Evolutionary conservation across 1,140 invertebrate species (phyloP), one percentile per base, ranked within the genome.

Genomic region (Drosophila subobscura): DNA sequence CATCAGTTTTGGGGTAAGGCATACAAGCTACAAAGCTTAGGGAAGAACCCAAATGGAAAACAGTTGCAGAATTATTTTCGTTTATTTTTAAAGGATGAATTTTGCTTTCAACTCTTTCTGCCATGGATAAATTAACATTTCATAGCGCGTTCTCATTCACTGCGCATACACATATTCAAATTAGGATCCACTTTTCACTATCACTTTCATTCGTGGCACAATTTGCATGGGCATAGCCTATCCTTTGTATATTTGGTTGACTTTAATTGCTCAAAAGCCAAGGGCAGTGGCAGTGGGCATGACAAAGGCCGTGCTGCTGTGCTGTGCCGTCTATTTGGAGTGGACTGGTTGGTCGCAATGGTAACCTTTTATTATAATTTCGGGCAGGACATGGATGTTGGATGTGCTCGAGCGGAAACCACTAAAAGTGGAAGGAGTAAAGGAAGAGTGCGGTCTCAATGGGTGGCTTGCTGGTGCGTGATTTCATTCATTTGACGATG

Each of bases 281-380:
- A 12, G 10, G 33, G 73, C 54, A 56, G 60, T 47, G 29, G 47
- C 58, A 52, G 64, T 29, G 54, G 33, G 8, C 33, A 37, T 37
- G 33, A 37, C 33, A 37, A 37, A 37, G 33, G 33, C 33, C 8
- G 8, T 27, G 25, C 25, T 27, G 25, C 16, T 20, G 16, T 20
- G 8, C 29, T 10, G 8, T 33, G 59, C 55, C 41, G 63, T 25
- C 33, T 72, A 74, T 74, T 85, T 45, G 51, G 40, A 37, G 10
- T 12, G 10, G 33, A 12, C 47, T 64, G 50, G 66, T 68, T 64
- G 53, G 66, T 68, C 75, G 75, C 75, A 76, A 80, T 72, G 40
- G 60, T 70, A 86, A 79, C 83, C 81, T 78, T 88, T 79, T 88
- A 81, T 86, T 86, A 83, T 79, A 86, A 86, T 88, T 79, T 88